Evolutionary conservation across 2,113 vertebrate genomes (phyloP).

Genomic region (Tachysurus fulvidraco): DNA sequence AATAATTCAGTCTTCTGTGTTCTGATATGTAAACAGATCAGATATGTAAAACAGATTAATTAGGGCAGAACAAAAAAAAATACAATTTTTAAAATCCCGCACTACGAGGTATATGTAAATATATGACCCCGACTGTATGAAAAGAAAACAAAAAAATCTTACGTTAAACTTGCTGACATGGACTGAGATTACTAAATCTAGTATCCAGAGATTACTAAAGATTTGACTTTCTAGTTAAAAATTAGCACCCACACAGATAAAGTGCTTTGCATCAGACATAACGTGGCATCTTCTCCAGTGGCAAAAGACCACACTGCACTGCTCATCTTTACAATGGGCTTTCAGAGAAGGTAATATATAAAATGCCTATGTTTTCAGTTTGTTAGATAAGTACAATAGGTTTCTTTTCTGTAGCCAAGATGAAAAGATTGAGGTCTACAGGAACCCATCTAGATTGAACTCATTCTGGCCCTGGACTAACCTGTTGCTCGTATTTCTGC

Average conservation of each 20-base stretch:
- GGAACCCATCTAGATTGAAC: background rate
- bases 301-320: background rate
- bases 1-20: too few relatives aligned
- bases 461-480: conserved; percentile 56
- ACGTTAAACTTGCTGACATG: background rate
- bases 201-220: background rate
- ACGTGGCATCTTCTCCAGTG: background rate
- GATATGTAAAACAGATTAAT: too few relatives aligned
- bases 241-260: background rate
- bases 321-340: background rate
- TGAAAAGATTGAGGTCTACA: background rate
- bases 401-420: background rate
- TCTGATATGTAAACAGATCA: too few relatives aligned
- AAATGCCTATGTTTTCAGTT: background rate
- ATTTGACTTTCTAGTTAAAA: background rate
- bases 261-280: background rate
- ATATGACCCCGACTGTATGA: background rate
- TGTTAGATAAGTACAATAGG: background rate
- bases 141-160: background rate
- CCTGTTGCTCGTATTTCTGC: conserved; percentile 86
- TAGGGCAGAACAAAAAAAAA: too few relatives aligned
- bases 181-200: background rate
- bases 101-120: too few relatives aligned
- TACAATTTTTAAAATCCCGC: too few relatives aligned
- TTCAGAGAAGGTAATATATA: background rate